Evolutionary conservation across 2,888 invertebrate species (phyloP).

Genomic region (Elegia similella): DNA sequence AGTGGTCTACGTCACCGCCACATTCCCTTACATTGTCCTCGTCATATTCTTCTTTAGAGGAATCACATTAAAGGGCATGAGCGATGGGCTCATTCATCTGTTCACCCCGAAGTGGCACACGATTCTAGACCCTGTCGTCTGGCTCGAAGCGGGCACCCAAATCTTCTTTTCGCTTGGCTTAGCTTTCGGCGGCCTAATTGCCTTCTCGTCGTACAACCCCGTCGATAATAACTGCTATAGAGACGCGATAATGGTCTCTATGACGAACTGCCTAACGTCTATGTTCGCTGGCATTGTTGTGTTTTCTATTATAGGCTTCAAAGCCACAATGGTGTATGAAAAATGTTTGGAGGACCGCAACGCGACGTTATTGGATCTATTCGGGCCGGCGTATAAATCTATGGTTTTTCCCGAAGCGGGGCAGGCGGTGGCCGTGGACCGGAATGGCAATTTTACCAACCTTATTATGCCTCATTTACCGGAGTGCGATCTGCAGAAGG

Average conservation of each 20-base stretch:
- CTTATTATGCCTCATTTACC: conserved; percentile 86
- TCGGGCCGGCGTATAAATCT: conserved; percentile 73
- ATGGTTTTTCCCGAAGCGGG: conserved; percentile 82
- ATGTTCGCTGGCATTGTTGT: conserved; percentile 98
- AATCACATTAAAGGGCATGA: conserved; percentile 92
- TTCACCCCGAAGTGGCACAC: conserved; percentile 97
- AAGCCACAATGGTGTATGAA: conserved; percentile 92
- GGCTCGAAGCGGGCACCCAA: conserved; percentile 98
- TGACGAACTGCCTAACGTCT: conserved; percentile 96
- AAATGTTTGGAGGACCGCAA: conserved; percentile 86
- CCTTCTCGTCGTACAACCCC: conserved; percentile 98
- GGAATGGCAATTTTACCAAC: conserved; percentile 79
- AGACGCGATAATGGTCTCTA: conserved; percentile 95
- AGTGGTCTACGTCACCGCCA: conserved; percentile 97
- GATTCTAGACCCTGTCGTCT: conserved; percentile 95
- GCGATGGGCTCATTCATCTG: conserved; percentile 92
- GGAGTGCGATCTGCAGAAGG: conserved; percentile 91
- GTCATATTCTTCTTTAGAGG: conserved; percentile 98
- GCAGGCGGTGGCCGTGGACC: conserved; percentile 71
- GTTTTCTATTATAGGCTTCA: conserved; percentile 97
- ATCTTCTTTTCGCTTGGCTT: conserved; percentile 98
- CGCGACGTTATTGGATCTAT: conserved; percentile 79
- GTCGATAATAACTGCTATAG: conserved; percentile 97
- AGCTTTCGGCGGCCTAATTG: conserved; percentile 97
- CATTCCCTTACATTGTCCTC: conserved; percentile 97